phyloP scores from a whole-genome alignment of 2,888 invertebrate species.

The Lobophora halterata region DNA sequence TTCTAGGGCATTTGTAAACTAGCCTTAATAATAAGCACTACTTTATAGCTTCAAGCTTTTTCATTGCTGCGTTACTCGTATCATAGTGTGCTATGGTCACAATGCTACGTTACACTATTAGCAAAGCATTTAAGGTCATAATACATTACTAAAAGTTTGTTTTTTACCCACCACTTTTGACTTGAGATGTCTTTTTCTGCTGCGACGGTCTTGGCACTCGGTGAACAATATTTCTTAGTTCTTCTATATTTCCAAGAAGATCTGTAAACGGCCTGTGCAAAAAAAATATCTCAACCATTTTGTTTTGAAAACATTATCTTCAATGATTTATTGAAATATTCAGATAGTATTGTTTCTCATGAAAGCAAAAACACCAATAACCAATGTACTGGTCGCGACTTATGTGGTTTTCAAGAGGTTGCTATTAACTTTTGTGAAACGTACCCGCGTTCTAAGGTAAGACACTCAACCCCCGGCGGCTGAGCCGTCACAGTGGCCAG shows the following conservation, averaged over 20 bases:
- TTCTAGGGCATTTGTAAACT: neutral
- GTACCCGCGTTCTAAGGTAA: conserved; percentile 92
- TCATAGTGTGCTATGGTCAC: neutral
- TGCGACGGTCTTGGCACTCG: conserved; percentile 59
- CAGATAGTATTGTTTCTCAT: too few relatives aligned
- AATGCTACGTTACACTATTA: neutral
- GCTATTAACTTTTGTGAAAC: conserved; percentile 2
- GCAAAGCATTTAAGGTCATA: too few relatives aligned
- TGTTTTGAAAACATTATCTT: too few relatives aligned
- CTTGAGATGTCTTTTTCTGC: conserved; percentile 59
- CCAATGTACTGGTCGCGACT: too few relatives aligned
- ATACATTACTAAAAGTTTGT: neutral
- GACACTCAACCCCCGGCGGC: conserved; percentile 90
- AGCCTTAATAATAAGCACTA: too few relatives aligned
- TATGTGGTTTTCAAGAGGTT: too few relatives aligned
- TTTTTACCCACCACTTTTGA: conserved; percentile 59
- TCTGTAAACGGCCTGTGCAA: conserved; percentile 86
- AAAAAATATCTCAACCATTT: neutral
- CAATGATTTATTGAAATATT: too few relatives aligned
- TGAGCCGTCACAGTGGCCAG: conserved; percentile 95
- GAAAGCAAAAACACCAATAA: too few relatives aligned
- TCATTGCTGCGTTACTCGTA: conserved; percentile 5
- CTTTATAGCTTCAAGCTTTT: conserved; percentile 4
- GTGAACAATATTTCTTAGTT: conserved; percentile 74
- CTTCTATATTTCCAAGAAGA: conserved; percentile 89